Conservation (phyloP, 2,888 invertebrate genomes). For the Pyralis farinalis region DNA sequence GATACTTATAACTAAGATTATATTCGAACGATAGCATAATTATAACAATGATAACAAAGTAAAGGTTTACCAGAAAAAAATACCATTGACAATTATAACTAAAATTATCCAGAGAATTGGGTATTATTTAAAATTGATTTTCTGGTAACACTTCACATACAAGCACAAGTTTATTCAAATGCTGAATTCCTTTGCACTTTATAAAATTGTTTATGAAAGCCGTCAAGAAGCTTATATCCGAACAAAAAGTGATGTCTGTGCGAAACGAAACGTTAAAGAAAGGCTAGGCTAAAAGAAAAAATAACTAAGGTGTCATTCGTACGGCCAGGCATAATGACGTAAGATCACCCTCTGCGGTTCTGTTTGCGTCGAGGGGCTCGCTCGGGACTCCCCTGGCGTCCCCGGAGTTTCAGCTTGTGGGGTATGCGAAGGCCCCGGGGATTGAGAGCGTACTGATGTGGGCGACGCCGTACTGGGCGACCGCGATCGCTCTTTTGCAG, state of each 20-base stretch:
- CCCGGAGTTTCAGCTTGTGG: constrained; percentile 35
- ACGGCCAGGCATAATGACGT: constrained; percentile 78
- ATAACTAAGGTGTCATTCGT: constrained; percentile 77
- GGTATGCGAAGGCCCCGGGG: constrained; percentile 35
- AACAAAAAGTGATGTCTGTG: constrained; percentile 47
- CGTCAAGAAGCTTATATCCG: constrained; percentile 37
- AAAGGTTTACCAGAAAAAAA: constrained; percentile 14
- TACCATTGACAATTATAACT: too few relatives aligned
- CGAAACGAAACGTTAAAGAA: constrained; percentile 53
- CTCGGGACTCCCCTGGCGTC: constrained; percentile 49
- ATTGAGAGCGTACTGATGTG: constrained; percentile 39
- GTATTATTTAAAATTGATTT: too few relatives aligned
- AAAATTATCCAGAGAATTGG: too few relatives aligned
- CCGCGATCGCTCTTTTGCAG: constrained; percentile 46
- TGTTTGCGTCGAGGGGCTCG: constrained; percentile 54
- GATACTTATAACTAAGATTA: too few relatives aligned
- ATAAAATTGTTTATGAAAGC: constrained; percentile 34
- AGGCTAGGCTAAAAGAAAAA: constrained; percentile 68
- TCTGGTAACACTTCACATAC: constrained; percentile 5
- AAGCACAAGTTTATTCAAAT: constrained; percentile 55
- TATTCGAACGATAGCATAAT: too few relatives aligned
- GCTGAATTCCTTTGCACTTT: constrained; percentile 73
- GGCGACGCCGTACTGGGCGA: constrained; percentile 51
- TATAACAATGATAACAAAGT: neutral
- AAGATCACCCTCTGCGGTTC: constrained; percentile 73